Conservation (phyloP, 2,888 invertebrate genomes). For the Anthrax anthrax region DNA sequence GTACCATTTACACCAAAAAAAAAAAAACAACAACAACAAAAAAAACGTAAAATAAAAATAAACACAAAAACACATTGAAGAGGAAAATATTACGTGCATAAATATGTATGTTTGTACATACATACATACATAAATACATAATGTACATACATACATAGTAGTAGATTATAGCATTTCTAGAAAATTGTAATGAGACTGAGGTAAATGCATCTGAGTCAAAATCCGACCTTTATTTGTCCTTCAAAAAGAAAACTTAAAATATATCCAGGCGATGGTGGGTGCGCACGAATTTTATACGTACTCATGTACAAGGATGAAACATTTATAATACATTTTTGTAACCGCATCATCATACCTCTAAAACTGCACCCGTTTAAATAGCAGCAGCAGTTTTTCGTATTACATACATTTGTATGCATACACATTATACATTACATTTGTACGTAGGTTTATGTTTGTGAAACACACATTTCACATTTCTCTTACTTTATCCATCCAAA, state of each 20-base stretch:
- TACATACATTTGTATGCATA: no score
- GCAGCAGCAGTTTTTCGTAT: no score
- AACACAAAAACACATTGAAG: constrained; percentile 4
- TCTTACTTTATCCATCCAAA: neutral
- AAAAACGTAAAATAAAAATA: no score
- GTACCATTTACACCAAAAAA: no score
- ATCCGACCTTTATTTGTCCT: constrained; percentile 10
- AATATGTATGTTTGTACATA: neutral
- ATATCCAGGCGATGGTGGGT: constrained; percentile 2
- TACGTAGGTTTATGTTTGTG: no score
- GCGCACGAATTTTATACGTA: constrained; percentile 3
- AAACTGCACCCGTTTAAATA: neutral
- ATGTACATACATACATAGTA: neutral
- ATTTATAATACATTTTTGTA: neutral
- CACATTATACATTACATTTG: no score
- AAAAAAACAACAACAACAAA: no score
- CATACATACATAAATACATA: neutral
- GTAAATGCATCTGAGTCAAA: constrained; percentile 12
- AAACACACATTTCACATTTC: constrained; percentile 1
- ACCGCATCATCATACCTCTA: neutral
- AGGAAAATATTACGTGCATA: no score
- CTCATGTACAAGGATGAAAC: constrained; percentile 1
- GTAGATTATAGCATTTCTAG: neutral
- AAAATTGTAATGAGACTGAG: neutral
- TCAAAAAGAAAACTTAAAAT: constrained; percentile 5